phyloP scores from a whole-genome alignment of 1,140 invertebrate genomes.

The Zaprionus capensis region DNA sequence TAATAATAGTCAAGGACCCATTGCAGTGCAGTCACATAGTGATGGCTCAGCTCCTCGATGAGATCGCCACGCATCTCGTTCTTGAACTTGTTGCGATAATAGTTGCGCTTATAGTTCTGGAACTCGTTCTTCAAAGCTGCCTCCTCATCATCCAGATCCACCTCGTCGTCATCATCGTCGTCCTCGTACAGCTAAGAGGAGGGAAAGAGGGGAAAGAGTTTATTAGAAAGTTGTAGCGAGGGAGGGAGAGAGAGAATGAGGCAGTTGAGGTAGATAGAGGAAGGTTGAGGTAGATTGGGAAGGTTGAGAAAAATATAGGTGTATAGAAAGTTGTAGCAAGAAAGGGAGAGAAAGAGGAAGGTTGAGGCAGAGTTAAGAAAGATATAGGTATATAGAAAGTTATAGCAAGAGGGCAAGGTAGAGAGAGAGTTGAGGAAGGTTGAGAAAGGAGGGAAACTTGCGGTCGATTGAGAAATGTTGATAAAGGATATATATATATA shows the following conservation, averaged over 20 bases:
- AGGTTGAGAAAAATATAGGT: no score
- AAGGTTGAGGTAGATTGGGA: no score
- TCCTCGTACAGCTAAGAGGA: conserved; percentile 50
- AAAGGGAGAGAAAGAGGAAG: no score
- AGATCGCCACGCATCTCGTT: conserved; percentile 91
- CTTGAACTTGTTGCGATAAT: conserved; percentile 96
- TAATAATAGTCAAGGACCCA: conserved; percentile 99
- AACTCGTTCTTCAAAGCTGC: conserved; percentile 88
- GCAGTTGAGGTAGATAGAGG: no score
- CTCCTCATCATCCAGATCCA: conserved; percentile 86
- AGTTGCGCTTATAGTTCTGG: conserved; percentile 93
- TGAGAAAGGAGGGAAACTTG: no score
- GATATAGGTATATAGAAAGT: no score
- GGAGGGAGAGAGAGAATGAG: neutral
- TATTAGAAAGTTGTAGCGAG: neutral
- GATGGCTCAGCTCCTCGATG: conserved; percentile 86
- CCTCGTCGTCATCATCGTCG: conserved; percentile 82
- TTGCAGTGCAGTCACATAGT: conserved; percentile 96
- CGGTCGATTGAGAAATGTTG: no score
- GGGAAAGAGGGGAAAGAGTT: neutral
- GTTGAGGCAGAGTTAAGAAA: no score
- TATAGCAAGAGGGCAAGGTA: no score
- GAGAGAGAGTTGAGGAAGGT: no score
- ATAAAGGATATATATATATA: no score
- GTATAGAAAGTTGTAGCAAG: no score